Conservation (phyloP, 2,113 vertebrate genomes). For the Chionomys nivalis region DNA sequence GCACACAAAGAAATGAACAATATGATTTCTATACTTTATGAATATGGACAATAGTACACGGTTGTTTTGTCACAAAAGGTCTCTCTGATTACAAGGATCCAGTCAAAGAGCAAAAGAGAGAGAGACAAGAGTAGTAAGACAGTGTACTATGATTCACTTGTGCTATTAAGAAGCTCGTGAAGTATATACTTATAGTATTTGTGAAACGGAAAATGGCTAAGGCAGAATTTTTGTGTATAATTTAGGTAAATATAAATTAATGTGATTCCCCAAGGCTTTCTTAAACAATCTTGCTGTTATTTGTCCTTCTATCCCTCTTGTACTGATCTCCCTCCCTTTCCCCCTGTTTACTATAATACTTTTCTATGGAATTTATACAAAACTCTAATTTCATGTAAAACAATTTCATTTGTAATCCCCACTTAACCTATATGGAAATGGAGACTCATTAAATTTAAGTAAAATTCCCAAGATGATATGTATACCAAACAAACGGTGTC, state of each 20-base stretch:
- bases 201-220: neutral
- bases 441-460: neutral
- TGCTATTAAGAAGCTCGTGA: neutral
- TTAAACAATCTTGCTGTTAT: neutral
- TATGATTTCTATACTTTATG: neutral
- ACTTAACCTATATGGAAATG: neutral
- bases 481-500: neutral
- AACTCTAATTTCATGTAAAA: neutral
- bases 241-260: neutral
- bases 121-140: neutral
- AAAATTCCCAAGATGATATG: neutral
- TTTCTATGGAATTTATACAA: neutral
- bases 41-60: neutral
- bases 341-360: neutral
- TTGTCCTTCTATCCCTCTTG: neutral
- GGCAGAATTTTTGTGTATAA: neutral
- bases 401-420: neutral
- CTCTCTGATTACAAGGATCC: neutral
- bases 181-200: neutral
- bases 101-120: neutral
- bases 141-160: no score
- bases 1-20: neutral
- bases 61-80: neutral
- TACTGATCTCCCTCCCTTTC: neutral
- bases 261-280: neutral